Base-by-base conservation (phyloP, 2,888 invertebrate species). In the Pyralis farinalis region DNA sequence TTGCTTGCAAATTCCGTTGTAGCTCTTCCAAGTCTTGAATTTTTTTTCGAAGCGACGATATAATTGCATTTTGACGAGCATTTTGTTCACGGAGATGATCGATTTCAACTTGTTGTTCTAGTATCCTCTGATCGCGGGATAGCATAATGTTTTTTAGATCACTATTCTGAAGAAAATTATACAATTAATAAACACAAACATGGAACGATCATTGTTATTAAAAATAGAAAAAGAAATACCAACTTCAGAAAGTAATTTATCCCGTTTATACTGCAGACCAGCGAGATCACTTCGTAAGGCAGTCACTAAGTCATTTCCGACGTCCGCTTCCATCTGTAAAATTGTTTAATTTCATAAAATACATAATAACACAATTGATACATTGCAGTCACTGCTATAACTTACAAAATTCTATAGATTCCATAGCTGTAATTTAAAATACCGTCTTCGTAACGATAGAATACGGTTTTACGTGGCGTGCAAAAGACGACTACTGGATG, bases 271-370 rank as follows among this genome's bases (percentile, higher is more conserved):
- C 64, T 95, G 95, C 34, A 96, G 84, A 1, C 93, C 96, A 10
- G 96, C 96, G 54, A 96, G 81, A 76, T 96, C 96, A 77, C 96
- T 96, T 54, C 95, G 91, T 45, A 96, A 82, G 7, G 94, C 90
- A 27, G 95, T 95, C 20, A 94, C 91, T 54, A 95, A 78, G 72
- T 96, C 96, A 64, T 93, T 91, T 44, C 67, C 81, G 45, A 80
- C 71, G 25, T 88, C 86, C 53, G 90, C 82, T 46, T 91, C 91
- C 91, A 91, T 91, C 91, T 92, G 70, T 42, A 71, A 59, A 63
- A 37, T 29, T 30, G 22, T 37, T 37, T 31, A 29, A 29, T 37
- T 30, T 30, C 36, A 42, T 45, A 9, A 32, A 43, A 25, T 10
- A 16, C 33, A 36, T 30, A 27, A 33, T 11, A 29, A 25, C 11